These are phyloP conservation scores for Chelidonichthys spinosus DNA, from an alignment of 2,797 vertebrate species.

Conservation along the genomic window DNA sequence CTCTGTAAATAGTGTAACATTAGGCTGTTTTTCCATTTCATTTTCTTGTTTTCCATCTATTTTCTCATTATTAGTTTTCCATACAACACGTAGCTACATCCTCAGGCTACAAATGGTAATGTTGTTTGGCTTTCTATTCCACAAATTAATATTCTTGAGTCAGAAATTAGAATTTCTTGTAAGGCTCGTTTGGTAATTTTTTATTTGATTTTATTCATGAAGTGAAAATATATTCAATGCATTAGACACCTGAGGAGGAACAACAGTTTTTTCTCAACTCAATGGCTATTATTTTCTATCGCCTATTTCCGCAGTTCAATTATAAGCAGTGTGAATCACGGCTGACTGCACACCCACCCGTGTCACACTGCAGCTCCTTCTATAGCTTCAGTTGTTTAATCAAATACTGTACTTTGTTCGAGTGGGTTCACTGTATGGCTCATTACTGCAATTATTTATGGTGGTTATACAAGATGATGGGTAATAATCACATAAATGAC, in stretches of 20 bases:
- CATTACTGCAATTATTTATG: slow-evolving; percentile 41
- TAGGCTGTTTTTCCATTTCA: slow-evolving; percentile 30
- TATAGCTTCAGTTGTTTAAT: slow-evolving; percentile 50
- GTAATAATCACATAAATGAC: slow-evolving; percentile 33
- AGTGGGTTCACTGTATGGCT: slow-evolving; percentile 40
- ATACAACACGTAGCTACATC: slow-evolving; percentile 32
- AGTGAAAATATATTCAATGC: slow-evolving; percentile 19
- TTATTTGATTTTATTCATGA: slow-evolving; percentile 24
- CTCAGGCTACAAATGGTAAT: slow-evolving; percentile 42
- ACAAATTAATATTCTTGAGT: slow-evolving; percentile 40
- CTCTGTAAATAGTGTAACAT: slow-evolving; percentile 24
- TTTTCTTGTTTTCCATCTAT: slow-evolving; percentile 37
- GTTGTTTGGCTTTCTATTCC: slow-evolving; percentile 43
- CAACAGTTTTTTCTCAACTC: slow-evolving; percentile 39
- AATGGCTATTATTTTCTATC: slow-evolving; percentile 50
- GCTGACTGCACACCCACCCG: slow-evolving; percentile 19
- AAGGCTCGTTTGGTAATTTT: slow-evolving; percentile 1
- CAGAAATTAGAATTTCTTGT: slow-evolving; percentile 42
- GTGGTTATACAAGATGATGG: slow-evolving; percentile 31
- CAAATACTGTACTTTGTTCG: slow-evolving; percentile 45
- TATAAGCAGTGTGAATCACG: slow-evolving; percentile 50
- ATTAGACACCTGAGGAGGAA: slow-evolving; percentile 36
- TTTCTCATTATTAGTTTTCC: slow-evolving; percentile 41
- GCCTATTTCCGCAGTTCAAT: slow-evolving; percentile 60
- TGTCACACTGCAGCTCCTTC: slow-evolving; percentile 48